These are phyloP conservation scores for Drosophila orena DNA, from an alignment of 1,140 invertebrate species.

Conservation along the genomic window DNA sequence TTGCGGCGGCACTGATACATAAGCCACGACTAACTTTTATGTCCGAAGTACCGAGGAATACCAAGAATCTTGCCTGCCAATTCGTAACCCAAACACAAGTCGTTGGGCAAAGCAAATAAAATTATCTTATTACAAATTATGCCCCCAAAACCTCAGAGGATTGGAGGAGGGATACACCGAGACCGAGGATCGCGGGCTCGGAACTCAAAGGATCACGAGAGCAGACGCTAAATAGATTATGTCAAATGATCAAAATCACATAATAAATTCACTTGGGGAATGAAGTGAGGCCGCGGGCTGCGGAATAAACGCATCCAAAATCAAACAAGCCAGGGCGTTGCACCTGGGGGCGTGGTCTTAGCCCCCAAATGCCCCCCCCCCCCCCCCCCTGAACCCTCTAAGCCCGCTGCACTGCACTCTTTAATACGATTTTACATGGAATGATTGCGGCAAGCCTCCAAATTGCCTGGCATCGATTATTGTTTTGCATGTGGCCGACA, in stretches of 20 bases:
- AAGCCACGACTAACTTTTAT: slow-evolving; percentile 7
- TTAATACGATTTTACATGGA: slow-evolving; percentile 82
- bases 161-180: not conserved
- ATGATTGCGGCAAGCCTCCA: slow-evolving; percentile 29
- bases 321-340: slow-evolving; percentile 73
- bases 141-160: slow-evolving; percentile 49
- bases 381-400: not conserved
- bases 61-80: not conserved
- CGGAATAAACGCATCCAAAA: slow-evolving; percentile 78
- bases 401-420: slow-evolving; percentile 39
- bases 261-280: slow-evolving; percentile 69
- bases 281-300: slow-evolving; percentile 54
- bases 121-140: slow-evolving; percentile 84
- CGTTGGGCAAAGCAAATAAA: slow-evolving; percentile 81
- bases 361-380: not conserved
- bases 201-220: slow-evolving; percentile 11
- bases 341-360: slow-evolving; percentile 68
- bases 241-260: slow-evolving; percentile 83
- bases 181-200: not conserved
- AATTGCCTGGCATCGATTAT: slow-evolving; percentile 70
- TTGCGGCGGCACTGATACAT: slow-evolving; percentile 22
- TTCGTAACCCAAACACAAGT: slow-evolving; percentile 16
- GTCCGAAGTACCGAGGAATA: not conserved
- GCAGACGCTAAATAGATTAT: slow-evolving; percentile 81
- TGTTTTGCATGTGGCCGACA: slow-evolving; percentile 71